Percentiles rank a stretch among this genome's conserved stretches.
Conservation (phyloP, 2,113 vertebrate genomes). For the Ceyx melanurus region DNA sequence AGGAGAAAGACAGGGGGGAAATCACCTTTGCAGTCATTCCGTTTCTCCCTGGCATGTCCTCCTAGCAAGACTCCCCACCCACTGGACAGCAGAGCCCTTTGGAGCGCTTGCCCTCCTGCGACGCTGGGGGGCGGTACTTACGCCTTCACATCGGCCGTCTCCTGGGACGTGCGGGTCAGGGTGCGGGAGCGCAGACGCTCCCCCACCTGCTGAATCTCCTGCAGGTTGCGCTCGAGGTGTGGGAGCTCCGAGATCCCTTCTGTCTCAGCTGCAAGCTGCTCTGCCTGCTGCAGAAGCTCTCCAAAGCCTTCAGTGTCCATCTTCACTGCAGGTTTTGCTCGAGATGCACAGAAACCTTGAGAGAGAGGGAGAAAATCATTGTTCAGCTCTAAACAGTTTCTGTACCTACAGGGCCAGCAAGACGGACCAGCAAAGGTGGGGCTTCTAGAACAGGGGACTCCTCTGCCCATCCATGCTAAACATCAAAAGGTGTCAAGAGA, state of each 20-base stretch:
- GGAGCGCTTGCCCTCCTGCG: accelerated
- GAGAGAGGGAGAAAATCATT: background rate
- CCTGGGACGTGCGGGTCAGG: slow-evolving; percentile 93
- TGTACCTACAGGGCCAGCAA: background rate
- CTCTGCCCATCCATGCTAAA: background rate
- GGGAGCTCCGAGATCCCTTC: slow-evolving; percentile 95
- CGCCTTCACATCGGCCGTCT: slow-evolving; percentile 97
- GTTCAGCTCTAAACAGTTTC: background rate
- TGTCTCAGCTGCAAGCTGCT: slow-evolving; percentile 95
- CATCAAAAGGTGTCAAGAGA: background rate
- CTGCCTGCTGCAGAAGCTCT: slow-evolving; percentile 96
- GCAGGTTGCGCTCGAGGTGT: slow-evolving; percentile 92
- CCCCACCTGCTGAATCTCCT: slow-evolving; percentile 95
- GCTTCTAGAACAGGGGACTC: background rate
- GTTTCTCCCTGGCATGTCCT: background rate
- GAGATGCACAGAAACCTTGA: background rate
- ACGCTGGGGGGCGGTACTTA: slow-evolving; percentile 56
- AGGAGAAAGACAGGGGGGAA: background rate
- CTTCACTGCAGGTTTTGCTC: background rate
- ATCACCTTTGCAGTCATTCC: background rate
- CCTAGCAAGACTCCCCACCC: background rate
- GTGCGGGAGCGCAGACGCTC: slow-evolving; percentile 94
- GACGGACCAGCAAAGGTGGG: background rate
- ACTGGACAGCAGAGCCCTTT: accelerated
- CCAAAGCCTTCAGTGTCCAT: slow-evolving; percentile 97